phyloP scores from a whole-genome alignment of 2,888 invertebrate genomes.

The Nemotelus pantherinus region DNA sequence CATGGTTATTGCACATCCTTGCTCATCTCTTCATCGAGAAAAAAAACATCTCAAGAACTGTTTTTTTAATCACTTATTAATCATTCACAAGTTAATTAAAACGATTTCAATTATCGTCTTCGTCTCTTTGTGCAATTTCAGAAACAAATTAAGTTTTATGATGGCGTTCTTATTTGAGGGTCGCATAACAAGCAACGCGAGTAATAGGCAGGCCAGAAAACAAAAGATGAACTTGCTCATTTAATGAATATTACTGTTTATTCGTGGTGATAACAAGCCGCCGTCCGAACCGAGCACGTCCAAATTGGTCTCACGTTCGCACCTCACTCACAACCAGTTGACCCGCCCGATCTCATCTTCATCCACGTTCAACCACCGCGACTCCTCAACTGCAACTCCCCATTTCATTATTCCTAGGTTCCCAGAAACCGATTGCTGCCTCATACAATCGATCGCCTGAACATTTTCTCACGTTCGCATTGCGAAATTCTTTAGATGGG shows the following conservation, averaged over 20 bases:
- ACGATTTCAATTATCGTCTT: neutral
- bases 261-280: conserved; percentile 18
- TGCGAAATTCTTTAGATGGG: too few relatives aligned
- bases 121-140: conserved; percentile 17
- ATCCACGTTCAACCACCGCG: too few relatives aligned
- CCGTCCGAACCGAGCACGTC: conserved; percentile 56
- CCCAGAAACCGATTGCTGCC: too few relatives aligned
- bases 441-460: too few relatives aligned
- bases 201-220: neutral
- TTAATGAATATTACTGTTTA: neutral
- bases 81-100: too few relatives aligned
- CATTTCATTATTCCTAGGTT: too few relatives aligned
- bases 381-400: too few relatives aligned
- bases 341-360: conserved; percentile 54
- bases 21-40: too few relatives aligned
- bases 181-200: neutral
- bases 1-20: too few relatives aligned
- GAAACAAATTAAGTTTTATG: conserved; percentile 1
- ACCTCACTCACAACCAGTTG: conserved; percentile 59
- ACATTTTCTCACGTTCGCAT: too few relatives aligned
- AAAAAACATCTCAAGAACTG: too few relatives aligned
- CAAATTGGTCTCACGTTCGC: conserved; percentile 64
- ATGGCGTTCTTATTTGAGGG: neutral
- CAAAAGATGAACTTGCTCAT: neutral
- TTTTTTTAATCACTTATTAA: too few relatives aligned